Conservation (phyloP, 2,888 invertebrate genomes). For the Andrena dorsata region DNA sequence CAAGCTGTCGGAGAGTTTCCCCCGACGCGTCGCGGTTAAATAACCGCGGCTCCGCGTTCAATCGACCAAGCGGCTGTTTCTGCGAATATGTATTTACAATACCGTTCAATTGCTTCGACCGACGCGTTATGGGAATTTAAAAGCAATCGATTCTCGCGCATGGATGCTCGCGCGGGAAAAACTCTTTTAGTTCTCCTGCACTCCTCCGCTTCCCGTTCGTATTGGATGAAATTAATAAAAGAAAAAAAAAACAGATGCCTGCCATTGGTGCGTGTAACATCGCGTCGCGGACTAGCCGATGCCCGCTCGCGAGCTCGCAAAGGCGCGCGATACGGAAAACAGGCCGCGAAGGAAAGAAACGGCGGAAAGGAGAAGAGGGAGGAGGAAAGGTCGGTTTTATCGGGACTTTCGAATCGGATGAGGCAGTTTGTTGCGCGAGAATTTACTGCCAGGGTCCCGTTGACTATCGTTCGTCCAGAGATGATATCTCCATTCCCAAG, state of each 20-base stretch:
- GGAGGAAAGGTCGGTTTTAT: constrained; percentile 60
- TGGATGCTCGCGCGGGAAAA: background rate
- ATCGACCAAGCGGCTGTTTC: constrained; percentile 8
- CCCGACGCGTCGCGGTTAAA: background rate
- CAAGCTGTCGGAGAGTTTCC: constrained; percentile 33
- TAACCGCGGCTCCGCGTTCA: constrained; percentile 5
- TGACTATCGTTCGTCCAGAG: constrained; percentile 68
- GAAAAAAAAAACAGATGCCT: too few relatives aligned
- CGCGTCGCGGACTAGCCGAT: too few relatives aligned
- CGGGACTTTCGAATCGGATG: constrained; percentile 64
- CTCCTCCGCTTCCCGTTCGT: too few relatives aligned
- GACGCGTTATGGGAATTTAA: constrained; percentile 13
- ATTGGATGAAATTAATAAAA: too few relatives aligned
- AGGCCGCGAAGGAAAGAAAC: background rate
- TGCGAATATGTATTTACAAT: constrained; percentile 34
- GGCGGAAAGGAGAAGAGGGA: background rate
- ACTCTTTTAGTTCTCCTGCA: background rate
- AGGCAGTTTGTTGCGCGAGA: constrained; percentile 74
- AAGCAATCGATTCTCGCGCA: constrained; percentile 12
- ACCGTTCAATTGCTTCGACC: background rate
- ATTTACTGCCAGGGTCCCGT: constrained; percentile 74
- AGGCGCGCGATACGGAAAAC: background rate
- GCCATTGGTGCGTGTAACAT: too few relatives aligned
- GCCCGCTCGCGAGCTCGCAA: background rate
- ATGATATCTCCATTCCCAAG: constrained; percentile 69